Base-by-base conservation (phyloP, 1,140 invertebrate genomes). In the Varroa destructor region DNA sequence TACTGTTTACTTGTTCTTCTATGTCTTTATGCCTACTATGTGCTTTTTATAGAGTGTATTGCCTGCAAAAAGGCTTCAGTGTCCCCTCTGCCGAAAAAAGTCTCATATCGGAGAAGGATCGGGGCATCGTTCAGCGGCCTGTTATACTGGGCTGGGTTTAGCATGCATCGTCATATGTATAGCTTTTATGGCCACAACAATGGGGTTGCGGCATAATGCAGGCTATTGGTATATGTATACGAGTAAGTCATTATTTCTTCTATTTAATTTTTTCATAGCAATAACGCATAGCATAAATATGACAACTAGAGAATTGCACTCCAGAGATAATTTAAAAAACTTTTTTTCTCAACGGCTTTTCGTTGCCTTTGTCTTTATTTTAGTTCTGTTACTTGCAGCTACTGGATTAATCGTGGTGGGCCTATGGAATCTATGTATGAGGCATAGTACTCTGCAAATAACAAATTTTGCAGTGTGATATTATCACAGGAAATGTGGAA, bases 201-300 rank as follows among this genome's bases (percentile, higher is more conserved):
- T 67, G 61, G 61, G 61, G 5, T 40, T 67, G 61, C 10, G 61
- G 37, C 61, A 67, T 46, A 67, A 67, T 8, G 61, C 61, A 10
- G 61, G 61, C 8, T 67, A 67, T 46, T 67, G 61, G 61, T 67
- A 67, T 37, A 67, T 67, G 14, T 67, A 67, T 67, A n/a, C 40
- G 61, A 37, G 61, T 67, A 46, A 67, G 61, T 40, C 4, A 4
- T 43, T 36, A 25, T 8, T 40, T 40, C 61, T 67, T 40, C 3
- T 51, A 51, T 67, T 67, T 8, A 1, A 40, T 67, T 67, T 67
- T 2, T 40, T 40, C 40, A 67, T 5, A 3, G 57, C 36, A 12
- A 56, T 56, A 10, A 56, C 55, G 10, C 55, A 56, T 56, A 56
- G 55, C 55, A 56, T n/a, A 56, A n/a, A 56, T 10, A 56, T 56